These are phyloP conservation scores for Odocoileus hemionus DNA, from an alignment of 2,113 vertebrate species.

Conservation along the genomic window DNA sequence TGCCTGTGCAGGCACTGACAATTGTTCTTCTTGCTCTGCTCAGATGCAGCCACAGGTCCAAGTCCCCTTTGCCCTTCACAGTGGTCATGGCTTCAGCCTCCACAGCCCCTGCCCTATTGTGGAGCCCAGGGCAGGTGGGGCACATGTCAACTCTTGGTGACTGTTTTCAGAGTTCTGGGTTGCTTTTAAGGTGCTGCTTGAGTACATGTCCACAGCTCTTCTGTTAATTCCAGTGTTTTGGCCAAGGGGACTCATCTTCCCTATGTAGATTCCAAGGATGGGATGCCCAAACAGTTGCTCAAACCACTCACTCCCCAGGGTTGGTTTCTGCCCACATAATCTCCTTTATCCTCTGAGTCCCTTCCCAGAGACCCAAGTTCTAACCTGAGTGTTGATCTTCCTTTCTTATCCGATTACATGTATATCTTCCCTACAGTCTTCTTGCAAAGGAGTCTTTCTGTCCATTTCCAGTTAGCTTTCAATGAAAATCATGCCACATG, in stretches of 20 bases:
- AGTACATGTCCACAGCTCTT: background rate
- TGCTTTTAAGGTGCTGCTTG: background rate
- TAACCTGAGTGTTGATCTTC: background rate
- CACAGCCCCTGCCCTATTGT: background rate
- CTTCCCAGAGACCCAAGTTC: background rate
- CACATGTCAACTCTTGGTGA: background rate
- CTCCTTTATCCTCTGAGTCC: background rate
- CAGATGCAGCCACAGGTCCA: background rate
- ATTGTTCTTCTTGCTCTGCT: background rate
- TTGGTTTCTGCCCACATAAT: background rate
- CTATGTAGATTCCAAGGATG: background rate
- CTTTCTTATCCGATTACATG: background rate
- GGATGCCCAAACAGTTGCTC: background rate
- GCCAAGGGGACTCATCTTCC: background rate
- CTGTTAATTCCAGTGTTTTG: background rate
- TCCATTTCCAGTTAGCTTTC: background rate
- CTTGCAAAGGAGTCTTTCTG: background rate
- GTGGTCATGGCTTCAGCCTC: background rate
- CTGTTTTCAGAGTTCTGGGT: background rate
- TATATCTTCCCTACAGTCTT: background rate
- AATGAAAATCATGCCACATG: background rate
- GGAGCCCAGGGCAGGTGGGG: background rate
- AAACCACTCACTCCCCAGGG: background rate
- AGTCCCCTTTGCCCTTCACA: background rate
- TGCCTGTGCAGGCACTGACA: background rate